Conservation (phyloP, 2,113 vertebrate species). For the Ammospiza nelsoni region DNA sequence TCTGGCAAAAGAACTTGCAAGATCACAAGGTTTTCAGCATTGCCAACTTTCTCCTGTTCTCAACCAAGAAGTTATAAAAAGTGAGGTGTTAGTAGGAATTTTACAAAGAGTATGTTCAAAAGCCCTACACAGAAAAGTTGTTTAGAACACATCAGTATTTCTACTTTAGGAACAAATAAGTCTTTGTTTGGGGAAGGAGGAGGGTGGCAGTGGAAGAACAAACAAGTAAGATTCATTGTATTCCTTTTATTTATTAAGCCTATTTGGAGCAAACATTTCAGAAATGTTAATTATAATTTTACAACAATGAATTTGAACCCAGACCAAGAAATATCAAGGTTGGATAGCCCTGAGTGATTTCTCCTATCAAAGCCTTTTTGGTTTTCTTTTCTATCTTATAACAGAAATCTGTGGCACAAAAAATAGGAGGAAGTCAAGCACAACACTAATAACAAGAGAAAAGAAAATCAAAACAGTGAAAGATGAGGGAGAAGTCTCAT, state of each 20-base stretch:
- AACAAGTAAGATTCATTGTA: neutral
- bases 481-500: neutral
- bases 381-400: neutral
- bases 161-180: neutral
- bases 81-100: neutral
- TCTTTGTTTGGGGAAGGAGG: neutral
- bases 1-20: neutral
- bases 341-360: neutral
- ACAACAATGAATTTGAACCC: neutral
- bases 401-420: neutral
- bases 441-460: neutral
- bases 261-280: neutral
- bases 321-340: neutral
- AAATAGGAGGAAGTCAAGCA: neutral
- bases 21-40: neutral
- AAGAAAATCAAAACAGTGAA: neutral
- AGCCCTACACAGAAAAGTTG: neutral
- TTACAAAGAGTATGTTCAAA: neutral
- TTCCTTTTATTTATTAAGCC: neutral
- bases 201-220: fast-evolving
- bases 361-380: neutral
- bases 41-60: neutral
- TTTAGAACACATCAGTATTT: neutral
- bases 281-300: neutral
- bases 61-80: neutral